phyloP scores from a whole-genome alignment of 2,797 vertebrate genomes.

The Macroramphosus scolopax region DNA sequence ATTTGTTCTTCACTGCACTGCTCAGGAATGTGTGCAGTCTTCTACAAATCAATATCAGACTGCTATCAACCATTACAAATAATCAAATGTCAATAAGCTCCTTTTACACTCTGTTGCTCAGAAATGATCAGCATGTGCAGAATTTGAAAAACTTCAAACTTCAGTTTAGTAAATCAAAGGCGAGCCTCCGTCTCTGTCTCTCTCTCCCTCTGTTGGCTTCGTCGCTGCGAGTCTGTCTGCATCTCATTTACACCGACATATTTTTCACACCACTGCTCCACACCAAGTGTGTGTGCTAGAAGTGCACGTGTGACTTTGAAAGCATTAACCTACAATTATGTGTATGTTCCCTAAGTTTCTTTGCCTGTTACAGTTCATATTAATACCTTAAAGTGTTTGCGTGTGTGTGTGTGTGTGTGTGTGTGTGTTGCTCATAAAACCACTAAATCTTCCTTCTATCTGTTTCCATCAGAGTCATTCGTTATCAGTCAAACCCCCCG shows the following conservation, averaged over 20 bases:
- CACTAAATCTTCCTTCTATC: slow-evolving; percentile 9
- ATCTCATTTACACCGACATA: slow-evolving; percentile 78
- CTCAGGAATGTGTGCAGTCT: too few species aligned
- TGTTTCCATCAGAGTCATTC: slow-evolving; percentile 10
- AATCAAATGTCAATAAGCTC: slow-evolving; percentile 22
- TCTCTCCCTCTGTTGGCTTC: too few species aligned
- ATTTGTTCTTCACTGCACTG: too few species aligned
- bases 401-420: not conserved
- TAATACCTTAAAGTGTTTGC: too few species aligned
- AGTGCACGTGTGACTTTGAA: slow-evolving; percentile 20
- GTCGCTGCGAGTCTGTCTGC: slow-evolving; percentile 74
- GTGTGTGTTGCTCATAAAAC: not conserved
- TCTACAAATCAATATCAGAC: too few species aligned
- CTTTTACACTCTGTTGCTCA: slow-evolving; percentile 12
- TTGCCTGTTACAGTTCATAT: too few species aligned
- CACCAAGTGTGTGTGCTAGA: slow-evolving; percentile 29
- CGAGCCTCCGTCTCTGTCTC: slow-evolving; percentile 62
- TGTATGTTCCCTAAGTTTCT: slow-evolving; percentile 6
- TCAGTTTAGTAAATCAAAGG: slow-evolving; percentile 60
- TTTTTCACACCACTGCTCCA: slow-evolving; percentile 66
- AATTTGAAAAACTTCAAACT: slow-evolving; percentile 62
- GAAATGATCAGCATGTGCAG: slow-evolving; percentile 55
- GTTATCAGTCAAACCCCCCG: slow-evolving; percentile 5
- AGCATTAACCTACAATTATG: slow-evolving; percentile 33
- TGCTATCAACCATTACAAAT: too few species aligned